Conservation (phyloP, 1,140 invertebrate species). For the Diprion similis region DNA sequence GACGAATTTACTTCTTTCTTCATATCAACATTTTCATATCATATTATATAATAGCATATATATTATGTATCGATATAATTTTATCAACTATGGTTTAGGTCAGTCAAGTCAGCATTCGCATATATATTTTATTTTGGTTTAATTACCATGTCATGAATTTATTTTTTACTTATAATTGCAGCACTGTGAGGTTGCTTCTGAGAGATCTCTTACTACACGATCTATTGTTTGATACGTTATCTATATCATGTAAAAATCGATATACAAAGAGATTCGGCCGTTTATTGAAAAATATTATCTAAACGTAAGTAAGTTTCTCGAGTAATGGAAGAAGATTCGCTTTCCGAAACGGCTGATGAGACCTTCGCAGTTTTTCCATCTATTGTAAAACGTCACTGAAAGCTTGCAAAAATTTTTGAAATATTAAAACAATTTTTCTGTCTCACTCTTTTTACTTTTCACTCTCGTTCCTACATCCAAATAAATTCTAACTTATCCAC, state of each 20-base stretch:
- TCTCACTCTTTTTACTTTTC: too few relatives aligned
- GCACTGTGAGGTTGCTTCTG: neutral
- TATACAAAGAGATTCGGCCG: conserved; percentile 1
- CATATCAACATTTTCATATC: conserved; percentile 6
- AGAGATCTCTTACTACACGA: conserved; percentile 9
- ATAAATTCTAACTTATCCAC: too few relatives aligned
- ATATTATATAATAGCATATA: conserved; percentile 7
- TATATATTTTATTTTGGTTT: neutral
- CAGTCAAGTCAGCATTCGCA: conserved; percentile 3
- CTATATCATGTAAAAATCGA: conserved; percentile 22
- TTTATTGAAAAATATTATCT: neutral
- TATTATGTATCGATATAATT: conserved; percentile 11
- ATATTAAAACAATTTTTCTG: too few relatives aligned
- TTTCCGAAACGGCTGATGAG: neutral
- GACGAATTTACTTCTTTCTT: conserved; percentile 17
- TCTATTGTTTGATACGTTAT: conserved; percentile 17
- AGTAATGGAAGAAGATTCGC: neutral
- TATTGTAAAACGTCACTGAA: too few relatives aligned
- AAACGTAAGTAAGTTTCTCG: neutral
- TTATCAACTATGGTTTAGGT: conserved; percentile 11
- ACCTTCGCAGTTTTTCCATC: neutral
- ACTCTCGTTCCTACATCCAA: too few relatives aligned
- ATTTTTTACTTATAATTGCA: neutral
- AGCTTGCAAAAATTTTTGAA: too few relatives aligned
- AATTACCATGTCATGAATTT: neutral